Percentiles rank a stretch among this genome's conserved stretches.
phyloP scores from a whole-genome alignment of 2,888 invertebrate species.

The Pachycephus smyrnensis region DNA sequence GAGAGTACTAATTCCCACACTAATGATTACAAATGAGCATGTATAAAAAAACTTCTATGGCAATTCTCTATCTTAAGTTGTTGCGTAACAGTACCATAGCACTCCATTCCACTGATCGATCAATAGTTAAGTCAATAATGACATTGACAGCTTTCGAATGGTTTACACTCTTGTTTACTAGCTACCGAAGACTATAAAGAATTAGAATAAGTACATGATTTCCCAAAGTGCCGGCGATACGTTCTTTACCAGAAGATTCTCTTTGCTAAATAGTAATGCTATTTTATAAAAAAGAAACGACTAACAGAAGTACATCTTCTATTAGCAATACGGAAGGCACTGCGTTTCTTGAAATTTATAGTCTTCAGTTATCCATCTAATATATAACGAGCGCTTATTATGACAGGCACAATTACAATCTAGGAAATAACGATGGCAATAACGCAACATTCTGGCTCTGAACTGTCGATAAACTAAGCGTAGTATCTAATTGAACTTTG shows the following conservation, averaged over 20 bases:
- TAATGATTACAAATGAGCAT: not conserved
- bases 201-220: not conserved
- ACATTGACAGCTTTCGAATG: not conserved
- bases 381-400: not conserved
- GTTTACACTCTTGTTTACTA: not conserved
- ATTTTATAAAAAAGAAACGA: not conserved
- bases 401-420: not conserved
- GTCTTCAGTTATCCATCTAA: not conserved
- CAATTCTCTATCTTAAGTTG: not conserved
- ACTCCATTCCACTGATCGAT: no score
- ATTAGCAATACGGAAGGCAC: not conserved
- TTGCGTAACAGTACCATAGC: not conserved
- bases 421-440: not conserved
- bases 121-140: not conserved
- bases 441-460: not conserved
- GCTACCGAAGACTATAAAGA: not conserved
- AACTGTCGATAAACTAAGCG: not conserved
- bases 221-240: not conserved
- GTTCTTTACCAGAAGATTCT: not conserved
- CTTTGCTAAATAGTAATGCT: not conserved
- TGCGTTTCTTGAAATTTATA: constrained; percentile 1
- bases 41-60: not conserved
- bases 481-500: not conserved
- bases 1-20: not conserved
- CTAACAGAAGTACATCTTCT: not conserved